Evolutionary conservation across 2,113 vertebrate genomes (phyloP), one percentile per base, ranked within the genome.

Genomic region (Sceloporus undulatus): DNA sequence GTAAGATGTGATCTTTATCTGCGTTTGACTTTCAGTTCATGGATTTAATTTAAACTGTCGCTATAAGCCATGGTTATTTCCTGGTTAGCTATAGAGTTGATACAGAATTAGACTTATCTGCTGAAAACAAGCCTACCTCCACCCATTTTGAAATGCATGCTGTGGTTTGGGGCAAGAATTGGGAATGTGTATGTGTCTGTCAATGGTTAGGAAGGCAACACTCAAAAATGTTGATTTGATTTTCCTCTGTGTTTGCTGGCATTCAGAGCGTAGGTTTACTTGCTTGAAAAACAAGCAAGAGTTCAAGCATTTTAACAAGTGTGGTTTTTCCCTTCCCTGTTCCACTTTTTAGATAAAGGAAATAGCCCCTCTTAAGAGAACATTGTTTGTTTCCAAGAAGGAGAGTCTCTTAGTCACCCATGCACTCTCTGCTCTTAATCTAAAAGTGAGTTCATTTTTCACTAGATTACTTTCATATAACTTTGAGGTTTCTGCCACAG

Each of bases 31-130:
- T 94, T 89, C 78, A 93, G 85, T 59, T 13, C 89, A 94, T 96
- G 95, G 91, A 92, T 96, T 94, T 96, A 94, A 96, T 96, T 93
- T 95, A 91, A 95, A 90, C 89, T 78, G 91, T 93, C 95, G 92
- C 90, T 95, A 56, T 90, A 92, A 83, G 68, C 92, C 93, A 88
- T 92, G 90, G 94, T 96, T 93, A 88, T 96, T 94, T 95, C 93
- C 91, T 94, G 91, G 89, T 91, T 90, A 91, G 87, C 90, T 92
- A 90, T 86, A 94, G 91, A 94, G 94, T 94, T 96, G 94, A 96
- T 94, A 96, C 95, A 96, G 91, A 90, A 92, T 87, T 93, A 94
- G 92, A 59, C 73, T 0, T 89, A 89, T 74, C 93, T 96, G 79
- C 87, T 84, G 75, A 93, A 91, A 90, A 88, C 93, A 94, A 94